Base-by-base conservation (phyloP, 2,888 invertebrate species). In the Pachydiplax longipennis region DNA sequence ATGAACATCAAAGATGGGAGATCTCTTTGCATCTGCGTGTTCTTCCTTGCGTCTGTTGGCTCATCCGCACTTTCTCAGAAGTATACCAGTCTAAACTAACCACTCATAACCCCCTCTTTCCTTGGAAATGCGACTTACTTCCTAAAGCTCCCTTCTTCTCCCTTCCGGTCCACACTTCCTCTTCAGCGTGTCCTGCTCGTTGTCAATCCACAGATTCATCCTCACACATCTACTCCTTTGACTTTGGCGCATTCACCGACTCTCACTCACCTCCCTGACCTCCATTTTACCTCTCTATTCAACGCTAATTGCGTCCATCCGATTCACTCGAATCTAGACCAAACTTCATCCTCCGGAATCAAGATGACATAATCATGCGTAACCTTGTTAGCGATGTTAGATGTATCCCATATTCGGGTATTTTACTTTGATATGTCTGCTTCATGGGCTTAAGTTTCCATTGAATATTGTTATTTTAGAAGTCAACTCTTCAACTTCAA, bases 121-220 rank as follows among this genome's bases (percentile, higher is more conserved):
- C 87, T 15, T 87, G 87, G 87, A 87, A 87, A 87, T 65, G 87
- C 61, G 87, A 87, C 87, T 87, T 87, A 37, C 61, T 65, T 65
- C 87, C 81, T 37, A 81, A n/a, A 31, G 53, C 22, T 6, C 10
- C 44, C 81, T 44, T 25, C 48, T 53, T 48, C 44, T 25, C 31
- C 31, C 37, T 83, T 83, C 83, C 83, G 83, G 83, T 61, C 53
- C 58, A 83, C 58, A 82, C 82, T 25, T 31, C 87, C n/a, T 22
- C 12, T 61, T 18, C 37, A 22, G 37, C 87, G 87, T 87, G 87
- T 61, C 87, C 87, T 87, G 87, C 87, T 35, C 13, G 87, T 37
- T 87, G 87, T 87, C 87, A 87, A 87, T 87, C 87, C 87, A 40
- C 87, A 61, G 87, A 87, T 87, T 35, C 87, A 22, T 35, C 18